Evolutionary conservation across 1,140 invertebrate species (phyloP).

Genomic region (Diorhabda elongata): DNA sequence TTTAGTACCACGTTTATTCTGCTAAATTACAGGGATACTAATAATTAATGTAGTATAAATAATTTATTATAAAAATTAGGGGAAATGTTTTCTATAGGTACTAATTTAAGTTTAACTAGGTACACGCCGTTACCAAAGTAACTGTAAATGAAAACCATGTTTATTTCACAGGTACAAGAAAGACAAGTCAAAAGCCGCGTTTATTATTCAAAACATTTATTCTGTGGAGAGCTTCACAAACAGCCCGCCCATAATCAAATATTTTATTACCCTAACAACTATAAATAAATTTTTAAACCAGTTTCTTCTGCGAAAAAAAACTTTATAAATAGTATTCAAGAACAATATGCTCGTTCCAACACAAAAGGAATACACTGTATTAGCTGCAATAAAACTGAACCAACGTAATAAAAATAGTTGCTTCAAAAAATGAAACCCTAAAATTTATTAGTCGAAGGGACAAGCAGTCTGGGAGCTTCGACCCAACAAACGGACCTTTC

Average conservation of each 20-base stretch:
- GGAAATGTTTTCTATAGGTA: too few relatives aligned
- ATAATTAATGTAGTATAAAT: too few relatives aligned
- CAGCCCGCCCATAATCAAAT: slow-evolving; percentile 28
- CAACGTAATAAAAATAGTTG: slow-evolving; percentile 36
- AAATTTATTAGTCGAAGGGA: slow-evolving; percentile 37
- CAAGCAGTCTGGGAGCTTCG: slow-evolving; percentile 30
- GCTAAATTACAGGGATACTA: too few relatives aligned
- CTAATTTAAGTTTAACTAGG: too few relatives aligned
- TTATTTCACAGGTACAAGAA: background rate
- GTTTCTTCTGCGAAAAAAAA: slow-evolving; percentile 24
- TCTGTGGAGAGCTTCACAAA: slow-evolving; percentile 12
- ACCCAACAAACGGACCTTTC: slow-evolving; percentile 29
- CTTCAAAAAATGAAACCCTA: slow-evolving; percentile 39
- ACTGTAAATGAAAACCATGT: too few relatives aligned
- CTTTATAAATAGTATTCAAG: slow-evolving; percentile 15
- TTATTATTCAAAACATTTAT: slow-evolving; percentile 4
- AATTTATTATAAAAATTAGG: too few relatives aligned
- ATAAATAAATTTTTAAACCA: slow-evolving; percentile 34
- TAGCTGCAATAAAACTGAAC: slow-evolving; percentile 37
- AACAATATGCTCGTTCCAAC: slow-evolving; percentile 27
- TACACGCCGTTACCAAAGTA: too few relatives aligned
- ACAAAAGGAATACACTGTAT: slow-evolving; percentile 26
- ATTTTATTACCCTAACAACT: slow-evolving; percentile 23
- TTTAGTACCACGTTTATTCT: too few relatives aligned
- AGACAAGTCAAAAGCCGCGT: background rate